Evolutionary conservation across 2,113 vertebrate genomes (phyloP), one percentile per base, ranked within the genome.

Genomic region (Bombycilla garrulus): DNA sequence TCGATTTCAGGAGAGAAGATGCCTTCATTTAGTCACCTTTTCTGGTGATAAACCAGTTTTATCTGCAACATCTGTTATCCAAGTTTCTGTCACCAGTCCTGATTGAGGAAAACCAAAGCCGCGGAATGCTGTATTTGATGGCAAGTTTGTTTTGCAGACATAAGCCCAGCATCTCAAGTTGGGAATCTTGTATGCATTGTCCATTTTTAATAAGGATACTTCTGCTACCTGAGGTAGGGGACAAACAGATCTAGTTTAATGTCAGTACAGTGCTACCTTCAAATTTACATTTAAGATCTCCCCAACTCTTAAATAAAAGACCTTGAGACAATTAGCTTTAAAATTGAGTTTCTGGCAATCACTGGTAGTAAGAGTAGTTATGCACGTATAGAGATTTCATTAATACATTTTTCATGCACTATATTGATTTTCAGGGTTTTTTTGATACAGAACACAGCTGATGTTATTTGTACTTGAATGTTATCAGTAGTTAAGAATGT

Each of bases 61-160:
- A 73, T 97, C 80, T 72, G 98, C 98, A 31, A 99, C 95, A 3
- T 93, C 98, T 18, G 96, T 97, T 48, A 99, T 66, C 97, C 98
- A 98, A 79, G 96, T 98, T 97, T 99, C 98, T 66, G 98, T 96
- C 26, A 99, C 89, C 82, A 98, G 51, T 45, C 97, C 84, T 83
- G 94, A 58, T 78, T 99, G 98, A 6, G 99, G 98, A 65, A 98
- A 99, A 4, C 98, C 98, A 71, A 99, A 98, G 40, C 98, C 98
- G 79, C 98, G 92, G 95, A 99, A 99, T 1, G 98, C 97, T 6
- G 96, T 98, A 89, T 98, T 99, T 95, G 98, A 99, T 10, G 98
- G 98, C 81, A 99, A 92, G 95, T 99, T 98, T 64, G 98, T 99
- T 90, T 96, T 98, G 96, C 98, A 99, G 65, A 24, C 97, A 5